Evolutionary conservation across 1,140 invertebrate species (phyloP), one percentile per base, ranked within the genome.

Genomic region (Lethocerus indicus): DNA sequence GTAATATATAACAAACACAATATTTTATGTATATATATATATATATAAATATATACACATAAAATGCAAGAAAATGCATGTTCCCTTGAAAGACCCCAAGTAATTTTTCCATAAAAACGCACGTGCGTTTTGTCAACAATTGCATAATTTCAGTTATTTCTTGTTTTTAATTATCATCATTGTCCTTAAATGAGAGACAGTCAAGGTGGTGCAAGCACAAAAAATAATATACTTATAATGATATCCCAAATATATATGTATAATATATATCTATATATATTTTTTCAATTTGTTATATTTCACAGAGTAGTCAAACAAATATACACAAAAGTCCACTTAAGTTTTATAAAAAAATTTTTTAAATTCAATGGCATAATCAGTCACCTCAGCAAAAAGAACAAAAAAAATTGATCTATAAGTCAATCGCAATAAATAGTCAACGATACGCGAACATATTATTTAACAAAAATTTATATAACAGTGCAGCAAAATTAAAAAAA

Each of bases 391-490:
- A 47, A 32, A 47, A 35, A 47, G 25, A 36, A 36, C 25, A 47
- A 32, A 32, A 43, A 37, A 49, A 49, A 49, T 49, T 42, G 48
- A 49, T 27, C 23, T 49, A 49, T 42, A 49, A 42, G 48, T 40
- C 28, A 49, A 49, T 42, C 32, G 40, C 32, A 49, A 49, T 49
- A 49, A 49, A 49, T 49, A 49, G 40, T 49, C 40, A 49, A 49
- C 27, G 43, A 42, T 7, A 49, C 25, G 37, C 23, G 41, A 47
- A 49, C 47, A 41, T 28, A 52, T 47, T 45, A 52, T 28, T 47
- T 42, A 44, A 44, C 42, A 47, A 47, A 9, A 47, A 47, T 35
- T 35, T 36, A 47, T 49, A 26, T 46, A 52, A 52, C 51, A 42
- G 51, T 48, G 51, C 45, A 43, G 45, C 32, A 52, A 52, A 48